Base-by-base conservation (phyloP, 2,113 vertebrate species). In the Leucopsar rothschildi region DNA sequence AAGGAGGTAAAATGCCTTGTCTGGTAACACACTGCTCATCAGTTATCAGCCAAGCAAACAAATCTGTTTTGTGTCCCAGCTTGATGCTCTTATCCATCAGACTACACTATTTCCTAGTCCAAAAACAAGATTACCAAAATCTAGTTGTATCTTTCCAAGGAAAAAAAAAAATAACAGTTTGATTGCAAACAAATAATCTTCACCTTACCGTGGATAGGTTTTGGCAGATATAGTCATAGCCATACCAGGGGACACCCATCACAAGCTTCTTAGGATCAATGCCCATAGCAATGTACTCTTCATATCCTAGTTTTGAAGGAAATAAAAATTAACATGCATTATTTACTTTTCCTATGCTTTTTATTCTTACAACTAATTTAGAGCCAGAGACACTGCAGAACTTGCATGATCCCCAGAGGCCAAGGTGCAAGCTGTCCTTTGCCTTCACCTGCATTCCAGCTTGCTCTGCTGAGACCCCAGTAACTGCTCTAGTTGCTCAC, bases 241-340 rank as follows among this genome's bases (percentile, higher is more conserved):
- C 99, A n/a, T 99, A 99, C 99, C 99, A 99, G 5, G 99, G 99
- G 71, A 99, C 93, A 7, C 99, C 99, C 99, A 99, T 99, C 82
- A 99, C 98, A 35, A 99, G 97, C 94, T 99, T 99, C 95, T 98
- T 98, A 39, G 98, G 98, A 83, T 98, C 96, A 66, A 99, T 98
- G 37, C 98, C 98, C 96, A 99, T 95, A 61, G 89, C 81, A 84
- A 99, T 97, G 95, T 99, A 99, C 12, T 99, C 96, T 60, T 98
- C 97, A 92, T 99, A 99, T 25, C 96, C 99, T 99, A 97, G 86
- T 96, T 88, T 94, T 85, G 83, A 63, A 86, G 35, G 45, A 88
- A 96, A 79, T 44, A 79, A 39, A 61, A 97, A 45, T 80, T 75
- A 90, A 86, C 60, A 82, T 42, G 18, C n/a, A 47, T 76, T 27